Percentiles rank a stretch among this genome's conserved stretches.
These are phyloP conservation scores for Yponomeuta evonymella DNA, from an alignment of 2,888 invertebrate genomes.

Conservation along the genomic window DNA sequence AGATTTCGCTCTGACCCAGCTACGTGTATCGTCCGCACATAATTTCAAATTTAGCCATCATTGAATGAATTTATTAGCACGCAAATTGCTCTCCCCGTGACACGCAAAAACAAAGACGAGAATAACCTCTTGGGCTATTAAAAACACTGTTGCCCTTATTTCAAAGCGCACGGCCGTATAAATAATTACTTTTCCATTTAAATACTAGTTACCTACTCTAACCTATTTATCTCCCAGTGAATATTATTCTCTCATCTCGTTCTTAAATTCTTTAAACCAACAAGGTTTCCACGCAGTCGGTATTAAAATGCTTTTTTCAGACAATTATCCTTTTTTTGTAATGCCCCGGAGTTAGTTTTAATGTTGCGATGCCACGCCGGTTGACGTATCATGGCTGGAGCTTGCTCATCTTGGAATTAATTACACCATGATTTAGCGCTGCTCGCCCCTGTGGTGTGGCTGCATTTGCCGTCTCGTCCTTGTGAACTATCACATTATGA, in stretches of 20 bases:
- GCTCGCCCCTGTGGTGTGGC: not conserved
- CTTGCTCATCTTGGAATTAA: constrained; percentile 11
- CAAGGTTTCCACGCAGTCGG: constrained; percentile 10
- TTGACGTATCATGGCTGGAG: constrained; percentile 14
- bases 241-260: constrained; percentile 8
- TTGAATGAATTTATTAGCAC: not conserved
- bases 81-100: not conserved
- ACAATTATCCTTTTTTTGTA: constrained; percentile 16
- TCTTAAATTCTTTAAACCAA: constrained; percentile 14
- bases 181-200: constrained; percentile 16
- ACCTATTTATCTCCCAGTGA: constrained; percentile 10
- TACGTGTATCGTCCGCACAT: not conserved
- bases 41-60: not conserved
- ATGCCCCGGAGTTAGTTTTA: constrained; percentile 13
- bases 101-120: not conserved
- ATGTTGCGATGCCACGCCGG: constrained; percentile 9
- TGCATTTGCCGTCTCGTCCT: not conserved
- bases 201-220: constrained; percentile 13
- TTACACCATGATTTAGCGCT: constrained; percentile 16
- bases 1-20: not conserved
- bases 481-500: constrained; percentile 1
- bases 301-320: constrained; percentile 12
- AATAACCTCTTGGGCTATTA: constrained; percentile 6
- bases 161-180: constrained; percentile 3
- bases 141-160: constrained; percentile 10